phyloP scores from a whole-genome alignment of 1,140 invertebrate genomes.

The Drosophila repletoides region DNA sequence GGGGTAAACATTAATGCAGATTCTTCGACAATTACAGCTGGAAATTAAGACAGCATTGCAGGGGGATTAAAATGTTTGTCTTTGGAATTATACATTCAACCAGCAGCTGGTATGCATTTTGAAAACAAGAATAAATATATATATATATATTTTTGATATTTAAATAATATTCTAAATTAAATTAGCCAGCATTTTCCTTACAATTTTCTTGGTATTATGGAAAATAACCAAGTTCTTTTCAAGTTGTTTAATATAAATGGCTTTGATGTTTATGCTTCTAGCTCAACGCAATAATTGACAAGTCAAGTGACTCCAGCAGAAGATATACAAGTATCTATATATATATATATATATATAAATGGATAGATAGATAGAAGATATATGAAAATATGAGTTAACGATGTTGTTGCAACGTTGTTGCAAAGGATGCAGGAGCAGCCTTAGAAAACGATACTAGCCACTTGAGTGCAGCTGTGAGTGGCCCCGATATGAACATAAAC shows the following conservation, averaged over 20 bases:
- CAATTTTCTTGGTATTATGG: no score
- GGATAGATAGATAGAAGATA: slow-evolving; percentile 10
- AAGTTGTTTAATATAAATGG: not conserved
- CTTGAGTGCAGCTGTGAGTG: slow-evolving; percentile 48
- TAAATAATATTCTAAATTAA: no score
- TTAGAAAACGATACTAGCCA: slow-evolving; percentile 56
- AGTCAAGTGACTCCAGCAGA: slow-evolving; percentile 53
- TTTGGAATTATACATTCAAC: no score
- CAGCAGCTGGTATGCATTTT: no score
- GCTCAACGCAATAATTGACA: slow-evolving; percentile 36
- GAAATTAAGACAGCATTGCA: no score
- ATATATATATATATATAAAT: not conserved
- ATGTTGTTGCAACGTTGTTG: slow-evolving; percentile 44
- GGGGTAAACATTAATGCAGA: slow-evolving; percentile 10
- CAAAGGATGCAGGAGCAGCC: slow-evolving; percentile 23
- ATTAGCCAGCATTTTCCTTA: not conserved
- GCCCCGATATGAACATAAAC: slow-evolving; percentile 32
- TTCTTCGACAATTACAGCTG: slow-evolving; percentile 8
- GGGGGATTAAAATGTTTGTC: not conserved
- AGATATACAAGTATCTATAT: not conserved
- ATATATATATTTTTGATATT: no score
- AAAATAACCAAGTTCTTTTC: not conserved
- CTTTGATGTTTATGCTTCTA: slow-evolving; percentile 13
- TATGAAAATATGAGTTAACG: slow-evolving; percentile 54
- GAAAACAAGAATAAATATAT: no score